phyloP scores from a whole-genome alignment of 2,797 vertebrate species.

The Sebastolobus altivelis region DNA sequence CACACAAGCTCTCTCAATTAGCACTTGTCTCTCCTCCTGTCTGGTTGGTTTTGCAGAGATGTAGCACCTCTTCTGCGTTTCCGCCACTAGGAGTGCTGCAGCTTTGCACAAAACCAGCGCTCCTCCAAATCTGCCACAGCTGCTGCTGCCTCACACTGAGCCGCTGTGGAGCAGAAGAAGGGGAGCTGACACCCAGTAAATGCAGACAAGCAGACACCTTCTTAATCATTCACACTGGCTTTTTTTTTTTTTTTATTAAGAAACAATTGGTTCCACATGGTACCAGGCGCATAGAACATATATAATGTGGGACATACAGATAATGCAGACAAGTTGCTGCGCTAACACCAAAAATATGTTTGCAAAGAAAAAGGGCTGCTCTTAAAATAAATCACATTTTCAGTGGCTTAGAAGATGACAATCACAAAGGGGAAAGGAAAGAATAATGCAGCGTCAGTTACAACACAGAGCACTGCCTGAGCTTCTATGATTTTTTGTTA shows the following conservation, averaged over 20 bases:
- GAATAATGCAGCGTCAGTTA: conserved; percentile 12
- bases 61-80: conserved; percentile 13
- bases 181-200: conserved; percentile 70
- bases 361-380: conserved; percentile 24
- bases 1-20: conserved; percentile 42
- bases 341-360: conserved; percentile 66
- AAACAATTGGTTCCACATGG: conserved; percentile 75
- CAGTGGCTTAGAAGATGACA: conserved; percentile 17
- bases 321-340: conserved; percentile 60
- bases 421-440: conserved; percentile 25
- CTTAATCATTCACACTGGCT: conserved; percentile 66
- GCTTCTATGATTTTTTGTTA: conserved; percentile 23
- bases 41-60: conserved; percentile 45
- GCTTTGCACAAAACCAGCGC: conserved; percentile 71
- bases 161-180: conserved; percentile 49
- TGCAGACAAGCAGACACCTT: conserved; percentile 67
- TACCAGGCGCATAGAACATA: conserved; percentile 46
- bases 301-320: conserved; percentile 39
- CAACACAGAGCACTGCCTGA: conserved; percentile 1
- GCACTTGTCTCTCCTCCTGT: conserved; percentile 46
- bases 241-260: conserved; percentile 57
- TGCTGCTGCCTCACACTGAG: conserved; percentile 66
- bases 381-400: conserved; percentile 58
- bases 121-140: conserved; percentile 60
- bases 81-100: conserved; percentile 79